Conservation (phyloP, 2,113 vertebrate genomes). For the Lepus europaeus region DNA sequence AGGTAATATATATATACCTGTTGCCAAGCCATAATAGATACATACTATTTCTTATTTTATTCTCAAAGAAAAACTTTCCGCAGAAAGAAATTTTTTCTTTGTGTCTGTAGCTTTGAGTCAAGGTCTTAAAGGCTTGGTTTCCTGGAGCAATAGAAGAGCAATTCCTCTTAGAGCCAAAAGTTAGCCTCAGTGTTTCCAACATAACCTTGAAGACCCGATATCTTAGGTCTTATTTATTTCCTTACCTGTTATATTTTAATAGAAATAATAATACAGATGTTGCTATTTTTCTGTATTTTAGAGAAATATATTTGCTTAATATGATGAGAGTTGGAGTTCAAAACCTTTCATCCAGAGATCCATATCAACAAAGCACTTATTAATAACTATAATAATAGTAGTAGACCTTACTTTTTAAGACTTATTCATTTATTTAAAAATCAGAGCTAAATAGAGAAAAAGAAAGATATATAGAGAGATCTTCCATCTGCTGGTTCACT, state of each 20-base stretch:
- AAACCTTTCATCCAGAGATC: neutral
- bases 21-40: slow-evolving; percentile 41
- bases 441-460: no score
- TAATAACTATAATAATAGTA: slow-evolving; percentile 2
- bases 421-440: no score
- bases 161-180: slow-evolving; percentile 24
- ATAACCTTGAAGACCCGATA: neutral
- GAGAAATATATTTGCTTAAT: slow-evolving; percentile 22
- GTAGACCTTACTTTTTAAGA: neutral
- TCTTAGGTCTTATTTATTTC: slow-evolving; percentile 19
- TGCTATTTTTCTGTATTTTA: slow-evolving; percentile 45
- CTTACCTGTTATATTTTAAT: slow-evolving; percentile 32
- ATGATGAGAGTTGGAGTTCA: neutral
- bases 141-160: neutral
- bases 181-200: neutral
- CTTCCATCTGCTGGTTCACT: no score
- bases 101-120: slow-evolving; percentile 29
- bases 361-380: slow-evolving; percentile 47
- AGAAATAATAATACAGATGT: slow-evolving; percentile 21
- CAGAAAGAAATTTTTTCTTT: slow-evolving; percentile 35
- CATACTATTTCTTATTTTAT: slow-evolving; percentile 39
- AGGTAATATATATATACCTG: slow-evolving; percentile 47
- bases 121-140: neutral
- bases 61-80: slow-evolving; percentile 48
- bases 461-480: no score